These are phyloP conservation scores for Caenorhabditis afra DNA, from an alignment of 2,888 invertebrate species.

Conservation along the genomic window DNA sequence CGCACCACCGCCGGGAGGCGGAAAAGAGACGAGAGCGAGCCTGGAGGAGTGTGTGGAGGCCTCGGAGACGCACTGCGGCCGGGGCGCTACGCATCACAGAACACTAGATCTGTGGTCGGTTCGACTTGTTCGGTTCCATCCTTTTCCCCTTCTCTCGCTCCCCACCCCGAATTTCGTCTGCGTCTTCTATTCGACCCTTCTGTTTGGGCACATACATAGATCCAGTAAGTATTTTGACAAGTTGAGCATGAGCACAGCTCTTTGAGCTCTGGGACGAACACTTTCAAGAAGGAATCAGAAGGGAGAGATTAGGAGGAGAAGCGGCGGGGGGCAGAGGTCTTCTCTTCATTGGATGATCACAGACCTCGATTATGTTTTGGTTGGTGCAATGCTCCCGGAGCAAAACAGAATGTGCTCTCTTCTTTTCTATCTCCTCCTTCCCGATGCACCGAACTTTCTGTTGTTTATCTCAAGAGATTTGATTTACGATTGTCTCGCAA, in stretches of 20 bases:
- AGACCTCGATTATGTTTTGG: constrained; percentile 46
- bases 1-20: constrained; percentile 25
- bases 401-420: constrained; percentile 25
- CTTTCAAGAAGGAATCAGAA: constrained; percentile 13
- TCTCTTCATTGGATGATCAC: constrained; percentile 16
- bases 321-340: constrained; percentile 7
- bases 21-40: constrained; percentile 37
- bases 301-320: neutral
- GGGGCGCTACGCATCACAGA: constrained; percentile 50
- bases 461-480: constrained; percentile 3
- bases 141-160: constrained; percentile 9
- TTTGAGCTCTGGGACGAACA: constrained; percentile 24
- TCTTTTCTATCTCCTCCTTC: neutral
- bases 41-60: constrained; percentile 22
- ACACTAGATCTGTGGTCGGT: constrained; percentile 61
- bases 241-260: constrained; percentile 16
- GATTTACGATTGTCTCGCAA: constrained; percentile 17
- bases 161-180: constrained; percentile 7
- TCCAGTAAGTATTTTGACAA: constrained; percentile 28
- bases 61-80: constrained; percentile 9
- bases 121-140: constrained; percentile 51
- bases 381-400: constrained; percentile 29
- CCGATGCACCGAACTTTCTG: constrained; percentile 8
- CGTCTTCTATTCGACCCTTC: constrained; percentile 1
- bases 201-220: neutral